Evolutionary conservation across 2,113 vertebrate genomes (phyloP).

Genomic region (Lophura nycthemera): DNA sequence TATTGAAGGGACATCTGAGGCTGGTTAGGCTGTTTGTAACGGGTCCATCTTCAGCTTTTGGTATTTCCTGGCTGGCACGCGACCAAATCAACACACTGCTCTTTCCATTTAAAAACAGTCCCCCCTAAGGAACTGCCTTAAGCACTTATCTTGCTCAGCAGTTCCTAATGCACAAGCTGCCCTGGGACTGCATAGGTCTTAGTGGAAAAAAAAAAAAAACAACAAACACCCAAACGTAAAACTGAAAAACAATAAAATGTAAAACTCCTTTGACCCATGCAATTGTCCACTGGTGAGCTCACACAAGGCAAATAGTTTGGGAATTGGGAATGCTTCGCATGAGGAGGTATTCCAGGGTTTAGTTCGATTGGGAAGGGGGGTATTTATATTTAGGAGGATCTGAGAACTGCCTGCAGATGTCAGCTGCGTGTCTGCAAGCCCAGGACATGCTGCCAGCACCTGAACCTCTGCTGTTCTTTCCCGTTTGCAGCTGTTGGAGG

Average conservation of each 20-base stretch:
- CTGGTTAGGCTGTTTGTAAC: constrained; percentile 58
- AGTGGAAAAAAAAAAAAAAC: neutral
- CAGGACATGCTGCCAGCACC: neutral
- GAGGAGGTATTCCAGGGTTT: neutral
- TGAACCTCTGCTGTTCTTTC: neutral
- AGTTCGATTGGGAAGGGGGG: neutral
- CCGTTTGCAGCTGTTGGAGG: neutral
- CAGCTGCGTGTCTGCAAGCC: neutral
- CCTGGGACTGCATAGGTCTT: neutral
- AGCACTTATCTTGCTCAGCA: neutral
- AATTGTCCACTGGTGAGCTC: neutral
- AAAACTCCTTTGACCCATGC: neutral
- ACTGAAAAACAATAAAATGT: rapidly evolving
- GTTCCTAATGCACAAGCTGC: neutral
- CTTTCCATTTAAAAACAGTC: neutral
- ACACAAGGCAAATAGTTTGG: neutral
- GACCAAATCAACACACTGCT: neutral
- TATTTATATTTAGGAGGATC: neutral
- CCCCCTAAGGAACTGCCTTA: neutral
- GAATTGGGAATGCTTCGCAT: neutral
- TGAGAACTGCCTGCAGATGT: neutral
- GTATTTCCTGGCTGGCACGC: constrained; percentile 54
- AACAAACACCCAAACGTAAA: neutral
- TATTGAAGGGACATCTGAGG: constrained; percentile 65
- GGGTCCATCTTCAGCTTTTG: constrained; percentile 47